Conservation (phyloP, 2,797 vertebrate genomes). For the Salarias fasciatus region DNA sequence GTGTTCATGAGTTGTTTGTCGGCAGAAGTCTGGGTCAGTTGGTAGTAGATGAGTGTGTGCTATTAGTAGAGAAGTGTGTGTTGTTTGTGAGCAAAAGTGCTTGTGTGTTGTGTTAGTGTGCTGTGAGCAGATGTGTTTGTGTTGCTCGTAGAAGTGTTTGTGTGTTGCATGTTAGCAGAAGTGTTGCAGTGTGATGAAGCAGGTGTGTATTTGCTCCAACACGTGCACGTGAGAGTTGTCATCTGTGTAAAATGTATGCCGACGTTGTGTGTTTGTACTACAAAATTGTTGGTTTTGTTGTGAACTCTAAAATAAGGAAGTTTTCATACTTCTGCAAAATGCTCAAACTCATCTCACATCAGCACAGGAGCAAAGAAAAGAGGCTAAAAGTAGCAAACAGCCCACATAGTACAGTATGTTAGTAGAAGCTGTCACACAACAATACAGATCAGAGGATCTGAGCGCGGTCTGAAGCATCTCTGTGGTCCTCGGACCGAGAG, state of each 20-base stretch:
- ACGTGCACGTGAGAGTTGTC: conserved; percentile 8
- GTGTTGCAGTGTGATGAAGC: too few species aligned
- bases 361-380: conserved; percentile 72
- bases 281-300: conserved; percentile 49
- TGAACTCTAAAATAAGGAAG: conserved; percentile 49
- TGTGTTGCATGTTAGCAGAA: too few species aligned
- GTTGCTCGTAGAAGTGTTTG: too few species aligned
- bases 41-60: too few species aligned
- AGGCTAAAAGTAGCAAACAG: conserved; percentile 70
- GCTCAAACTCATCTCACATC: conserved; percentile 57
- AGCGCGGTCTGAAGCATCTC: conserved; percentile 54
- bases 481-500: conserved; percentile 61
- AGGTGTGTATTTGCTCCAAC: too few species aligned
- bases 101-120: too few species aligned
- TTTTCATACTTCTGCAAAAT: conserved; percentile 42
- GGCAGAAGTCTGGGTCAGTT: too few species aligned
- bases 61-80: too few species aligned
- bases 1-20: too few species aligned
- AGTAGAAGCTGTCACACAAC: conserved; percentile 76
- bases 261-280: conserved; percentile 44
- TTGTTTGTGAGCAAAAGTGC: too few species aligned
- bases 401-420: conserved; percentile 70
- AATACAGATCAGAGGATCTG: conserved; percentile 73
- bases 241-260: conserved; percentile 41
- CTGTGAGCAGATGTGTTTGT: too few species aligned